Conservation (phyloP, 1,140 invertebrate species). For the Euwallacea fornicatus region DNA sequence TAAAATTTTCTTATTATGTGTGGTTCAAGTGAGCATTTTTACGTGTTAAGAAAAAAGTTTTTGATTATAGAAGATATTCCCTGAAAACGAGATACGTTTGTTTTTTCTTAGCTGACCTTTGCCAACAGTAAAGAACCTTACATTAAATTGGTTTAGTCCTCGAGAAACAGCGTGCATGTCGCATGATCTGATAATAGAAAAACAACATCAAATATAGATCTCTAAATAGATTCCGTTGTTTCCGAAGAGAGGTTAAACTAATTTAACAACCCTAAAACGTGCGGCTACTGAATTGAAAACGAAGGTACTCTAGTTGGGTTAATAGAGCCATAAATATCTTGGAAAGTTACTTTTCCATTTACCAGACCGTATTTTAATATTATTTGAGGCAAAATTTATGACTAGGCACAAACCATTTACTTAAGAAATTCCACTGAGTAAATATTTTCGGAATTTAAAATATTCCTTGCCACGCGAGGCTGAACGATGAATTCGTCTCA, state of each 20-base stretch:
- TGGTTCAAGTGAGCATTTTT: slow-evolving; percentile 1
- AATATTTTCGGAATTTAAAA: slow-evolving; percentile 5
- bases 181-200: slow-evolving; percentile 7
- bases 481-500: background rate
- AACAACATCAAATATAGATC: slow-evolving; percentile 3
- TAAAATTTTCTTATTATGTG: background rate
- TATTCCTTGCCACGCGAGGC: background rate
- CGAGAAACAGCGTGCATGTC: background rate
- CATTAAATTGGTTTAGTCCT: slow-evolving; percentile 17
- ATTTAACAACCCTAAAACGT: background rate
- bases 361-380: background rate
- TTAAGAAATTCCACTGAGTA: background rate
- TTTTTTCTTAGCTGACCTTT: slow-evolving; percentile 2
- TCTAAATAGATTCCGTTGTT: slow-evolving; percentile 6
- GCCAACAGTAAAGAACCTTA: slow-evolving; percentile 3
- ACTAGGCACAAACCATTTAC: background rate
- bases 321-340: background rate
- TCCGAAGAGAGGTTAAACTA: slow-evolving; percentile 1
- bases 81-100: too few relatives aligned
- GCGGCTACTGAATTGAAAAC: background rate
- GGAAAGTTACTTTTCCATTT: background rate
- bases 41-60: background rate
- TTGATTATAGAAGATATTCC: too few relatives aligned
- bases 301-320: background rate
- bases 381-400: background rate